phyloP scores from a whole-genome alignment of 2,888 invertebrate species.

The Liodrosophila aerea region DNA sequence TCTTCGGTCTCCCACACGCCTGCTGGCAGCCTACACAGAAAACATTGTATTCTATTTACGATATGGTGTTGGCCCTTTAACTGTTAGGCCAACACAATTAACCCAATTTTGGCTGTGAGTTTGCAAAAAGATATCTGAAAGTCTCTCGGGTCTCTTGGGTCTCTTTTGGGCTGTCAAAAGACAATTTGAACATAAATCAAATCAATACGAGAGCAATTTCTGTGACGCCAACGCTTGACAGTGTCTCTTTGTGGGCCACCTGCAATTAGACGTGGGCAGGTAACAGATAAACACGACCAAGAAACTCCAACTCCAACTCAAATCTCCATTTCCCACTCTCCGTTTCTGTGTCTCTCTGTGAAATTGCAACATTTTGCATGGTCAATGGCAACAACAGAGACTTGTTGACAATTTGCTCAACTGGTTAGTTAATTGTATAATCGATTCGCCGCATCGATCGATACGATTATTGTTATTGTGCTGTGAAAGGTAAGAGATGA shows the following conservation, averaged over 20 bases:
- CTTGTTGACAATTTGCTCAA: slow-evolving; percentile 21
- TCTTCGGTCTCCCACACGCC: slow-evolving; percentile 10
- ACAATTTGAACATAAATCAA: slow-evolving; percentile 59
- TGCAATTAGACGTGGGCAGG: slow-evolving; percentile 62
- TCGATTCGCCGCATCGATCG: slow-evolving; percentile 21
- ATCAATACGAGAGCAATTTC: slow-evolving; percentile 51
- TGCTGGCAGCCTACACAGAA: slow-evolving; percentile 41
- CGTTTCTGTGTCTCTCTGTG: slow-evolving; percentile 15
- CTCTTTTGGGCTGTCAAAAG: slow-evolving; percentile 46
- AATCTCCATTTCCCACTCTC: not conserved
- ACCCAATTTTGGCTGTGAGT: slow-evolving; percentile 66
- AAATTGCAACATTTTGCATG: slow-evolving; percentile 49
- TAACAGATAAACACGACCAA: not conserved
- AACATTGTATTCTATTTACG: slow-evolving; percentile 11
- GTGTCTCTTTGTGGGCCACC: slow-evolving; percentile 43
- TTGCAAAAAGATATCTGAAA: slow-evolving; percentile 52
- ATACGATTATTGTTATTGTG: slow-evolving; percentile 4
- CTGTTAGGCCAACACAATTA: slow-evolving; percentile 62
- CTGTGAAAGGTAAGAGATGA: slow-evolving; percentile 44
- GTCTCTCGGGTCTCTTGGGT: slow-evolving; percentile 27
- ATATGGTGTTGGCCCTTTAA: slow-evolving; percentile 41
- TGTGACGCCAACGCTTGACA: slow-evolving; percentile 52
- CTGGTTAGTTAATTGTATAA: slow-evolving; percentile 47
- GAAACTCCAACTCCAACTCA: not conserved
- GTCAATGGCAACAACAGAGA: slow-evolving; percentile 39